A percentile compares a stretch with the other conserved stretches of the same genome.
These are phyloP conservation scores for Telmatherina bonti DNA, from an alignment of 2,797 vertebrate species.

Conservation along the genomic window DNA sequence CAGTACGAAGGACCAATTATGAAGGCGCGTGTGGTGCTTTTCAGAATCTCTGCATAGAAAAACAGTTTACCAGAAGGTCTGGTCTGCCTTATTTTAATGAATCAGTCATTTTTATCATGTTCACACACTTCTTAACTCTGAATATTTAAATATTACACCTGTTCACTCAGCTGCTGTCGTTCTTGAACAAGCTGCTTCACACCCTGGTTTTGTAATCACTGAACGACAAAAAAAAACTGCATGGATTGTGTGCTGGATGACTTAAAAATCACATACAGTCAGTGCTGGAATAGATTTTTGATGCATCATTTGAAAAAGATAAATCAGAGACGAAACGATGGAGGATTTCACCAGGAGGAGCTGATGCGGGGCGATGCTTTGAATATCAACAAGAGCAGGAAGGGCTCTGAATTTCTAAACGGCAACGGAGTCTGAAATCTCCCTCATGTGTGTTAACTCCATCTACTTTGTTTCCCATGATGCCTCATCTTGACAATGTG, in stretches of 20 bases:
- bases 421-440: neutral
- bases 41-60: neutral
- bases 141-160: neutral
- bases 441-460: neutral
- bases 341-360: conserved; percentile 2
- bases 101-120: conserved; percentile 6
- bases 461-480: neutral
- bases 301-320: conserved; percentile 3
- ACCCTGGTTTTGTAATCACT: conserved; percentile 16
- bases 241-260: neutral
- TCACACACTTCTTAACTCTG: neutral
- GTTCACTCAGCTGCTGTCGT: neutral
- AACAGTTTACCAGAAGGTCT: neutral
- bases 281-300: conserved; percentile 18
- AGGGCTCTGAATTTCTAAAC: conserved; percentile 17
- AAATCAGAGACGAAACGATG: conserved; percentile 22
- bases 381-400: conserved; percentile 27
- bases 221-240: conserved; percentile 11
- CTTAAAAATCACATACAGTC: neutral
- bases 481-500: conserved; percentile 7
- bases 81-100: neutral
- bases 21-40: neutral
- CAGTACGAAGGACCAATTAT: conserved; percentile 31
- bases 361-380: conserved; percentile 14
- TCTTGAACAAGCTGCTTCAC: neutral